A percentile compares a stretch with the other conserved stretches of the same genome.
phyloP scores from a whole-genome alignment of 2,797 vertebrate species.

The Sebastes melanostomus region DNA sequence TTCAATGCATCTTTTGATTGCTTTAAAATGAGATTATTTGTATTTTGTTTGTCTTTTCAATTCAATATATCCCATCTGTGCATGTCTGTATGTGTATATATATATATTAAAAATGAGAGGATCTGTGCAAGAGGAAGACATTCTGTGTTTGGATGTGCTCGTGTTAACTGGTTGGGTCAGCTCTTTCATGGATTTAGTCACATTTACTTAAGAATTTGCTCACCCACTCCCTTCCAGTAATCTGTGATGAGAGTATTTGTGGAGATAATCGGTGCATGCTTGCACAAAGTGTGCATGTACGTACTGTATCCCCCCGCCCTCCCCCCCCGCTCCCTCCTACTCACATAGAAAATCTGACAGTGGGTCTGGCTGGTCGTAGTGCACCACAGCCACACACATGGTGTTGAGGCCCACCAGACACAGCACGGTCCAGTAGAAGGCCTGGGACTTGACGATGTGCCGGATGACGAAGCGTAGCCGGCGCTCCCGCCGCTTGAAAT shows the following conservation, averaged over 20 bases:
- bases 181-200: conserved; percentile 44
- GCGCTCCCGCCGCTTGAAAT: conserved; percentile 90
- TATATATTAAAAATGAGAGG: background rate
- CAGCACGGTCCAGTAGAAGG: conserved; percentile 96
- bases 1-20: background rate
- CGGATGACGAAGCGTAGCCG: conserved; percentile 92
- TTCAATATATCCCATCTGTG: no score
- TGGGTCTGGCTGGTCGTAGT: conserved; percentile 92
- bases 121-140: background rate
- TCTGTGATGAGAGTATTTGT: conserved; percentile 40
- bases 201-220: conserved; percentile 36
- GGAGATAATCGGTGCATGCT: conserved; percentile 33
- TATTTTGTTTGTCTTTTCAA: background rate
- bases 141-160: background rate
- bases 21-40: background rate
- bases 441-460: conserved; percentile 93
- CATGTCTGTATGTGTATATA: background rate
- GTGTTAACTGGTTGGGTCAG: conserved; percentile 17
- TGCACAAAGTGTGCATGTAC: background rate
- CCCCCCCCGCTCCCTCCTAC: conserved; percentile 54
- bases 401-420: conserved; percentile 96
- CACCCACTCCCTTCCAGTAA: conserved; percentile 39
- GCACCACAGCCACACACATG: conserved; percentile 93
- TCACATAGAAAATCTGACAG: conserved; percentile 96
- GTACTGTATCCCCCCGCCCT: background rate